A percentile compares a stretch with the other conserved stretches of the same genome.
Conservation (phyloP, 35 echinoderm and acorn worm species). For the Heliocidaris tuberculata region DNA sequence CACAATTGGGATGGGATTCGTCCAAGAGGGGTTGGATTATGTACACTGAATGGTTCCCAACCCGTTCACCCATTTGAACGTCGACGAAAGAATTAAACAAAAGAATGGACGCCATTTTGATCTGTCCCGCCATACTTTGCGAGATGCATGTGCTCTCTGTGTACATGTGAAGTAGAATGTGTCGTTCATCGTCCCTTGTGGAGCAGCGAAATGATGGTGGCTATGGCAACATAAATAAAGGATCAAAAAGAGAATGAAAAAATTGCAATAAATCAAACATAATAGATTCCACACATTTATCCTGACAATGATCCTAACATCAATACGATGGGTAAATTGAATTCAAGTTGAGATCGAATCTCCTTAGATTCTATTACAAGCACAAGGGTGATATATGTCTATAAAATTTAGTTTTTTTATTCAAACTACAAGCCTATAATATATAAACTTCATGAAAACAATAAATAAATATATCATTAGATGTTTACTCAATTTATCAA, state of each 20-base stretch:
- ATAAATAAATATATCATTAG: too few species aligned
- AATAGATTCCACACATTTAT: background rate
- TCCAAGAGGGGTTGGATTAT: constrained; percentile 72
- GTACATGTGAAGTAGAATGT: constrained; percentile 79
- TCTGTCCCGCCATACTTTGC: constrained; percentile 93
- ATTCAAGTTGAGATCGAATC: background rate
- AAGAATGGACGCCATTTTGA: constrained; percentile 87
- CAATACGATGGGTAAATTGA: background rate
- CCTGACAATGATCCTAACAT: background rate
- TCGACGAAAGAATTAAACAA: constrained; percentile 96
- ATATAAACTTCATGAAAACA: too few species aligned
- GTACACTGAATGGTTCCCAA: constrained; percentile 75
- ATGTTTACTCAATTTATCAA: too few species aligned
- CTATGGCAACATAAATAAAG: constrained; percentile 25
- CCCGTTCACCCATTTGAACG: constrained; percentile 71
- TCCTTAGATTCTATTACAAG: background rate
- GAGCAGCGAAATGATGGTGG: constrained; percentile 86
- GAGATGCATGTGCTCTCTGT: constrained; percentile 77
- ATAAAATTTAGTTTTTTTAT: too few species aligned
- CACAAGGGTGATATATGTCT: background rate
- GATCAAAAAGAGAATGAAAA: background rate
- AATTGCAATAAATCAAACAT: background rate
- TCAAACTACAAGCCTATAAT: too few species aligned
- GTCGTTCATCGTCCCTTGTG: constrained; percentile 42
- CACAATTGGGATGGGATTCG: constrained; percentile 49